Evolutionary conservation across 2,888 invertebrate genomes (phyloP).

Genomic region (Augiades crinisus): DNA sequence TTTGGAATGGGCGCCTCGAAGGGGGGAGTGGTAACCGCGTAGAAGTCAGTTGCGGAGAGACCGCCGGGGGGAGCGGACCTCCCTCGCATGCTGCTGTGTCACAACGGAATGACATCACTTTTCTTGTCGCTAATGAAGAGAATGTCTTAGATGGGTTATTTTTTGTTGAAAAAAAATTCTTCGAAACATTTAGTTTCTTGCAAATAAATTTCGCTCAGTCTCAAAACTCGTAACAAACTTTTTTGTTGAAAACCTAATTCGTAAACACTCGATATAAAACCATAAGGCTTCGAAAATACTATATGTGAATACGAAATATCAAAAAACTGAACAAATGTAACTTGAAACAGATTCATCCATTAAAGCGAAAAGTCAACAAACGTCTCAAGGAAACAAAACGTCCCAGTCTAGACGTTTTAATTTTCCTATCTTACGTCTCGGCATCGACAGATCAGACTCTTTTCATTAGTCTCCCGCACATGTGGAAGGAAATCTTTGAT

Average conservation of each 20-base stretch:
- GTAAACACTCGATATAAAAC: too few relatives aligned
- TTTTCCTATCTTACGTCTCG: slow-evolving; percentile 72
- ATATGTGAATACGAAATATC: too few relatives aligned
- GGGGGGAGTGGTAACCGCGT: slow-evolving; percentile 56
- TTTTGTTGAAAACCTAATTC: too few relatives aligned
- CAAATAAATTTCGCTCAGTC: slow-evolving; percentile 17
- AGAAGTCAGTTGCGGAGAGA: slow-evolving; percentile 72
- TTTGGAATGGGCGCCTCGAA: slow-evolving; percentile 40
- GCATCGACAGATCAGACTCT: slow-evolving; percentile 65
- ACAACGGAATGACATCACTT: slow-evolving; percentile 79
- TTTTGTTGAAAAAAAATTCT: slow-evolving; percentile 38
- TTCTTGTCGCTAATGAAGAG: slow-evolving; percentile 81
- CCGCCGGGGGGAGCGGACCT: slow-evolving; percentile 67
- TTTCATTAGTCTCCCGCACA: slow-evolving; percentile 69
- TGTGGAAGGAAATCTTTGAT: slow-evolving; percentile 70
- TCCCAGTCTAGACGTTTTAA: slow-evolving; percentile 78
- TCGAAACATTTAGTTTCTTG: not conserved
- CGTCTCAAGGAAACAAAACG: slow-evolving; percentile 61
- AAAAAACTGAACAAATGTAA: too few relatives aligned
- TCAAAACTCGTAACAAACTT: not conserved
- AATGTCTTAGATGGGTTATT: slow-evolving; percentile 66
- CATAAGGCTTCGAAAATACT: too few relatives aligned
- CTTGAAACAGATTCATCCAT: slow-evolving; percentile 22
- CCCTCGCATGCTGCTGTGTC: slow-evolving; percentile 71
- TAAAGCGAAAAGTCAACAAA: slow-evolving; percentile 32